Conservation (phyloP, 2,888 invertebrate species). For the Trisateles emortualis region DNA sequence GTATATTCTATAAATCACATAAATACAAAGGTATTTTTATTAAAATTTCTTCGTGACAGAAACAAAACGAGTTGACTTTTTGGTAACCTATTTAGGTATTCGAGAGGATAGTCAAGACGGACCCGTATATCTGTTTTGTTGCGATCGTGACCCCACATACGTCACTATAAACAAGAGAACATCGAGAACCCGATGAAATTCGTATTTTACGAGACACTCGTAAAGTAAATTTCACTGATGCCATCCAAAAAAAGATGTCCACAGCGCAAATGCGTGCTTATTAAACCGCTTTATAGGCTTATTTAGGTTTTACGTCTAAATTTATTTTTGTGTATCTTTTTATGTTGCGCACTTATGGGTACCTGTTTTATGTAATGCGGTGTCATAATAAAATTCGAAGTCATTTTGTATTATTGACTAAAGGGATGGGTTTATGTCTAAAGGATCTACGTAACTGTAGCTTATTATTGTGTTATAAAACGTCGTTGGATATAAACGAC, state of each 20-base stretch:
- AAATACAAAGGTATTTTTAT: too few relatives aligned
- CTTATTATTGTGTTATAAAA: slow-evolving; percentile 4
- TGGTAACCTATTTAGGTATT: slow-evolving; percentile 23
- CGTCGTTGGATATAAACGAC: neutral
- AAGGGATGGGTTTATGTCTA: slow-evolving; percentile 7
- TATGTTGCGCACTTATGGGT: slow-evolving; percentile 29
- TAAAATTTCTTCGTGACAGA: too few relatives aligned
- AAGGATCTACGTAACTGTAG: neutral
- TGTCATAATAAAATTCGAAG: slow-evolving; percentile 23
- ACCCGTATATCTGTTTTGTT: slow-evolving; percentile 23
- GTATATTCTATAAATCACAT: too few relatives aligned
- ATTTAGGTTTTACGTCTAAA: slow-evolving; percentile 61
- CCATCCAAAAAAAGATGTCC: slow-evolving; percentile 61
- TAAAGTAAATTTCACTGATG: slow-evolving; percentile 74
- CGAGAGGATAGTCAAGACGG: slow-evolving; percentile 42
- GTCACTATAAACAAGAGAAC: slow-evolving; percentile 37
- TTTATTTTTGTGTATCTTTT: slow-evolving; percentile 55
- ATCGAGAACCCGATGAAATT: slow-evolving; percentile 54
- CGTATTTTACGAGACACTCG: slow-evolving; percentile 65
- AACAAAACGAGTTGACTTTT: neutral
- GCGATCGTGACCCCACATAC: slow-evolving; percentile 34
- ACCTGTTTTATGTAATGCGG: slow-evolving; percentile 29
- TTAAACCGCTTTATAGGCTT: slow-evolving; percentile 71
- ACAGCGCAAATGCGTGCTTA: slow-evolving; percentile 64
- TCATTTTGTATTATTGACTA: slow-evolving; percentile 23